Base-by-base conservation (phyloP, 2,113 vertebrate genomes). In the Syngnathus floridae region DNA sequence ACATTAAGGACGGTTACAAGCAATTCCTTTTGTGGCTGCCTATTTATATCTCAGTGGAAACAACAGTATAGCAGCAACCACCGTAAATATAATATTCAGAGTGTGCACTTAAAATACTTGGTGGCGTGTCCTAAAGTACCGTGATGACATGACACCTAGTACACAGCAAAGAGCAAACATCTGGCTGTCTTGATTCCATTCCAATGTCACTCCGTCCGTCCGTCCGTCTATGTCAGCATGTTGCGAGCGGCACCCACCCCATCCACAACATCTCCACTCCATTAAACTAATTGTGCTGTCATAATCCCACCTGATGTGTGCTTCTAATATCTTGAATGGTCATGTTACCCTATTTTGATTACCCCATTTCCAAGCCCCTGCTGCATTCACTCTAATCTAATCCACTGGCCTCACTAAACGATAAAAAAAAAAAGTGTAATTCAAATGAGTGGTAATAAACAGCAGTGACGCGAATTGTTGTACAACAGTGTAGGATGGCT, bases 201-300 rank as follows among this genome's bases (percentile, higher is more conserved):
- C 84, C 77, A 69, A 85, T 73, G 26, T 37, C 21, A 69, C 55
- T 64, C 49, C 13, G 9, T 41, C 40, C 4, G 40, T 66, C 64
- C 45, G 11, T 64, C 36, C 67, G 3, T 48, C 12, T 14, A 49
- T 48, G 62, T 49, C 56, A 63, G n/a, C 12, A 51, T 49, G 61
- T 75, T 57, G 66, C 31, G 48, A 62, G 35, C 71, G 70, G 68
- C 74, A 73, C 74, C 78, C 77, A 71, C 78, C 77, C 74, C n/a
- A 43, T 74, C 77, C 76, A 84, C 78, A 82, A 82, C 76, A 72
- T 80, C 75, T 72, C 80, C 83, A 77, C 83, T 86, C 90, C 90
- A 92, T 91, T 91, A 91, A 87, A 90, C 88, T 91, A 91, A 92
- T 91, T 91, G 89, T 90, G 71, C 73, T 75, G 81, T 88, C 79